Base-by-base conservation (phyloP, 2,113 vertebrate genomes). In the Falco punctatus region DNA sequence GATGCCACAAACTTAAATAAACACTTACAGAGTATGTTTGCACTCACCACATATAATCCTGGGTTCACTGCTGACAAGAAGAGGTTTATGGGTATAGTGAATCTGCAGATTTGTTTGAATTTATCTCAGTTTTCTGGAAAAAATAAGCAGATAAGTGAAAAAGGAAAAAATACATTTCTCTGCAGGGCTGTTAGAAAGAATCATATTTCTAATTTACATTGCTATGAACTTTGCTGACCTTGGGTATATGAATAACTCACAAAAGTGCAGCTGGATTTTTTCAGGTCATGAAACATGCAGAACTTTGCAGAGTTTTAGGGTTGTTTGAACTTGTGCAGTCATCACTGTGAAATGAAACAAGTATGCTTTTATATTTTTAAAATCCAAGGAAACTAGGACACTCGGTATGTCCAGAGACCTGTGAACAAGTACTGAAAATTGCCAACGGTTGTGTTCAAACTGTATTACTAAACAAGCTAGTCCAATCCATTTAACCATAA, bases 361-460 rank as follows among this genome's bases (percentile, higher is more conserved):
- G 35, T 48, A 48, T 27, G 5, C 0, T 35, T 66, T 40, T 57
- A 4, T 54, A 42, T 38, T 90, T 94, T 69, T 82, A n/a, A 95
- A 87, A 78, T 94, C 64, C 10, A n/a, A 88, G 79, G 75, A 74
- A 96, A 82, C 28, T n/a, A 86, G 48, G n/a, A 33, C 20, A 87
- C 64, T n/a, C 61, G 22, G 21, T 51, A 64, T 61, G 88, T 46
- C 23, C 74, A 81, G 69, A 81, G 64, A 77, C 33, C 38, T 28
- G 49, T 69, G 62, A 92, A 88, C 57, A 46, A 66, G 48, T 58
- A 48, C 32, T 71, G 40, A 46, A 87, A 67, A 15, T 9, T 55
- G 44, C 48, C 64, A 74, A 55, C 33, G 64, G 54, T 48, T 75
- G 70, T 79, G 32, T 19, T 89, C 35, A 71, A 64, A 46, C 52